These are phyloP conservation scores for Eulithis prunata DNA, from an alignment of 2,888 invertebrate genomes.

Conservation along the genomic window DNA sequence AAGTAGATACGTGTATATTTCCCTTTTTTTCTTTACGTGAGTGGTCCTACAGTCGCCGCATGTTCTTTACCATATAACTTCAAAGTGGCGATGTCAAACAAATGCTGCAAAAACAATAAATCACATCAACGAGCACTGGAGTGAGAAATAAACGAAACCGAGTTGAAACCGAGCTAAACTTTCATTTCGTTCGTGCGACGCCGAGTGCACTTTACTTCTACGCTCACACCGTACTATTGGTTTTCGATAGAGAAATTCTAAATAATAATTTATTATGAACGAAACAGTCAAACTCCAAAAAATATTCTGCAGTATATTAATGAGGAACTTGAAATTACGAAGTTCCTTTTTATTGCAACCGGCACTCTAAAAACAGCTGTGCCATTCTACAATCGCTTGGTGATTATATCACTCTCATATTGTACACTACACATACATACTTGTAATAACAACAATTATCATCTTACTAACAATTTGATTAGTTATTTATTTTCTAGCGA, in stretches of 20 bases:
- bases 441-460: too few relatives aligned
- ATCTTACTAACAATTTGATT: too few relatives aligned
- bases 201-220: constrained; percentile 69
- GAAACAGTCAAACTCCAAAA: background rate
- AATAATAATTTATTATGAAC: too few relatives aligned
- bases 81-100: constrained; percentile 65
- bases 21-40: background rate
- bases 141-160: constrained; percentile 69
- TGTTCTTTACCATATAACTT: constrained; percentile 49
- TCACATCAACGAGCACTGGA: constrained; percentile 69
- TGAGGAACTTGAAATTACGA: too few relatives aligned
- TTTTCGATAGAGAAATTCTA: constrained; percentile 42
- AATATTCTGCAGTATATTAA: background rate
- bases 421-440: too few relatives aligned
- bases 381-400: too few relatives aligned
- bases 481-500: too few relatives aligned
- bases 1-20: too few relatives aligned
- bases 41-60: constrained; percentile 1
- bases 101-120: constrained; percentile 69
- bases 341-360: too few relatives aligned
- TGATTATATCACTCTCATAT: too few relatives aligned
- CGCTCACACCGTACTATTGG: constrained; percentile 48
- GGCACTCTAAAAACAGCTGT: too few relatives aligned
- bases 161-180: constrained; percentile 57
- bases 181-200: constrained; percentile 71